These are phyloP conservation scores for Rattus norvegicus DNA, from an alignment of 2,113 vertebrate species.

Conservation along the genomic window GRCr8 NC_086020.1:116646001-116646500, in stretches of 20 bases:
- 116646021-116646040: neutral
- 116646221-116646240: neutral
- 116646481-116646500: neutral
- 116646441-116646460: neutral
- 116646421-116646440: neutral
- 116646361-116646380: neutral
- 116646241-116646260: neutral
- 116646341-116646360: neutral
- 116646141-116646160: neutral
- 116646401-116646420: slow-evolving; percentile 17
- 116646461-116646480: neutral
- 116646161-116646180: neutral
- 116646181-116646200: neutral
- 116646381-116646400: slow-evolving; percentile 21
- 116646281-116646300: neutral
- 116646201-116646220: neutral
- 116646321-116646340: neutral
- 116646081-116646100: neutral
- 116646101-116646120: neutral
- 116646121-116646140: accelerated
- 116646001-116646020: neutral
- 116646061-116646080: neutral
- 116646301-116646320: neutral
- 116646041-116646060: neutral
- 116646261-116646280: neutral